Evolutionary conservation across 2,797 vertebrate species (phyloP).

Genomic region (Adrianichthys oophorus): DNA sequence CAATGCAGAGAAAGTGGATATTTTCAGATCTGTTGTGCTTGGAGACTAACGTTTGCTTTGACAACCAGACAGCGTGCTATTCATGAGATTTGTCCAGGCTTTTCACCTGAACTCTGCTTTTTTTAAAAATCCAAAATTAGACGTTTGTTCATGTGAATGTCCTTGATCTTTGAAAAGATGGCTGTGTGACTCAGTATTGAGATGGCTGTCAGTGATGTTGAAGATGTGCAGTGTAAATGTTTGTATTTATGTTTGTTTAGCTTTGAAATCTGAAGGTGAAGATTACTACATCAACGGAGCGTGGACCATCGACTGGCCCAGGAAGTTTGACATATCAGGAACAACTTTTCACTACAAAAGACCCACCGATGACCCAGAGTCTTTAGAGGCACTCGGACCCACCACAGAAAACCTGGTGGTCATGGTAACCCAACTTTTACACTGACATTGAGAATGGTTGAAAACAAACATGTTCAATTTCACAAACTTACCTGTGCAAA

Average conservation of each 20-base stretch:
- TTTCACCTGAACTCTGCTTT: conserved; percentile 70
- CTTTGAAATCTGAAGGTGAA: conserved; percentile 93
- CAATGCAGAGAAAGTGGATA: conserved; percentile 64
- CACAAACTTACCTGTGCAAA: no score
- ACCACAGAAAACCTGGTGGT: conserved; percentile 92
- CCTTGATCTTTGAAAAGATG: conserved; percentile 3
- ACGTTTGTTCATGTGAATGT: conserved; percentile 33
- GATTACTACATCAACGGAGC: conserved; percentile 98
- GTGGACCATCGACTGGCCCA: conserved; percentile 99
- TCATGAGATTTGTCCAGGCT: conserved; percentile 51
- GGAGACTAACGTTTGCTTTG: conserved; percentile 73
- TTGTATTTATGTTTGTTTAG: conserved; percentile 65
- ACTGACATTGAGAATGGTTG: background rate
- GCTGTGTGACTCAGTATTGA: conserved; percentile 17
- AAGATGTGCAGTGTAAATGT: conserved; percentile 15
- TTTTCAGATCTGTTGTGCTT: conserved; percentile 76
- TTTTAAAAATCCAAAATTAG: conserved; percentile 43
- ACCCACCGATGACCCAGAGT: conserved; percentile 91
- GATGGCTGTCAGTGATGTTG: conserved; percentile 27
- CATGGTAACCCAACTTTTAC: conserved; percentile 83
- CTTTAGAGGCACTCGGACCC: conserved; percentile 91
- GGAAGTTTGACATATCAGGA: conserved; percentile 95
- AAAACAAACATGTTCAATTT: background rate
- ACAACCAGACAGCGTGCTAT: conserved; percentile 65
- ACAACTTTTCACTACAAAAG: conserved; percentile 97